A percentile compares a stretch with the other conserved stretches of the same genome.
Evolutionary conservation across 2,888 invertebrate species (phyloP).

Genomic region (Hybos culiciformis): DNA sequence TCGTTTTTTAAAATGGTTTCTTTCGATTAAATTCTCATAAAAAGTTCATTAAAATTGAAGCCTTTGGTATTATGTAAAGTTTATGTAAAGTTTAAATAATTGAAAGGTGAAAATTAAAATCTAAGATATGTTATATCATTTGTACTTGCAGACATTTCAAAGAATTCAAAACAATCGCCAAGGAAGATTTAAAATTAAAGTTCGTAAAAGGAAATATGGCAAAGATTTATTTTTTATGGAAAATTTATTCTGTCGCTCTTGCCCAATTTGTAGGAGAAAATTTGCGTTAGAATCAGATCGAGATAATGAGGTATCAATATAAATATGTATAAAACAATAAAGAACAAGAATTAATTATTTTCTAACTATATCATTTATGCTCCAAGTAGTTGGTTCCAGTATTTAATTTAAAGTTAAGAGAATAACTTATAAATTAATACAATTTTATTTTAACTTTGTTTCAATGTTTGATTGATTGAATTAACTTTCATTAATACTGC

Average conservation of each 20-base stretch:
- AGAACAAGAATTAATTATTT: too few relatives aligned
- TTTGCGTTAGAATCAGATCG: constrained; percentile 39
- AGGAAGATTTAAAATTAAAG: constrained; percentile 49
- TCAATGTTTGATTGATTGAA: too few relatives aligned
- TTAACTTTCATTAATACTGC: too few relatives aligned
- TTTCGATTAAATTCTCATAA: too few relatives aligned
- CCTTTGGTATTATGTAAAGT: background rate
- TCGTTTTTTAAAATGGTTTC: too few relatives aligned
- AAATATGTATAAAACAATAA: constrained; percentile 28
- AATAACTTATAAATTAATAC: too few relatives aligned
- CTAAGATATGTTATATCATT: background rate
- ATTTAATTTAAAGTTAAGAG: too few relatives aligned
- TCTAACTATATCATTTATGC: too few relatives aligned
- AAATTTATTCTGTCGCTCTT: constrained; percentile 38
- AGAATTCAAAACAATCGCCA: constrained; percentile 56
- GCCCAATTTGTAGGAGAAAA: constrained; percentile 47
- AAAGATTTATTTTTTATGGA: constrained; percentile 39
- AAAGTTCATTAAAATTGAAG: too few relatives aligned
- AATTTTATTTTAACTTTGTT: too few relatives aligned
- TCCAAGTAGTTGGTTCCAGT: too few relatives aligned
- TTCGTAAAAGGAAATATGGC: constrained; percentile 50
- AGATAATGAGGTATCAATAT: too few relatives aligned
- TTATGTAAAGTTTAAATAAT: background rate
- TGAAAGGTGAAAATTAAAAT: background rate
- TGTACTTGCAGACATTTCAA: constrained; percentile 46